Conservation (phyloP, 2,113 vertebrate species). For the Tachysurus vachellii region DNA sequence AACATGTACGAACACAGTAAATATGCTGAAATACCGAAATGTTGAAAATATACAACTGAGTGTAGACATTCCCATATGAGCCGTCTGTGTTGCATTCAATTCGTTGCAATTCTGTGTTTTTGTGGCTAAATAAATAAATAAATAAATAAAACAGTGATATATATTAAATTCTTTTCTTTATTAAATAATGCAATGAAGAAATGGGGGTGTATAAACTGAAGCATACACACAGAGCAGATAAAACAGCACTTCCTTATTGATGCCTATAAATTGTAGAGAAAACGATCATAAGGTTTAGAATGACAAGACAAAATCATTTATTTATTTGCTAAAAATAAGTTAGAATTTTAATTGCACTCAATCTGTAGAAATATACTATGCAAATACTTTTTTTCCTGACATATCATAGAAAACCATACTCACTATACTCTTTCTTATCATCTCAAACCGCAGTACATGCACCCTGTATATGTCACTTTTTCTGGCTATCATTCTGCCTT, state of each 20-base stretch:
- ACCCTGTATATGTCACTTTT: not conserved
- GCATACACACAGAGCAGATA: slow-evolving; percentile 4
- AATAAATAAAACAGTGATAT: too few species aligned
- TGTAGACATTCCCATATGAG: not conserved
- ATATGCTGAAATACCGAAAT: not conserved
- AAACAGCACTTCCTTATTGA: not conserved
- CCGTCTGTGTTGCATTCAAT: not conserved
- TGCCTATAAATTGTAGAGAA: not conserved
- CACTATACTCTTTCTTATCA: not conserved
- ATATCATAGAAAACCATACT: not conserved
- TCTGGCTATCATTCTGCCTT: not conserved
- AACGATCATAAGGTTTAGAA: not conserved
- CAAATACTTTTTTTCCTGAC: not conserved
- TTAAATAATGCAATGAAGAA: not conserved
- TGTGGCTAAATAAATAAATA: slow-evolving; percentile 6
- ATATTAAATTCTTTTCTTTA: not conserved
- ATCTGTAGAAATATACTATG: not conserved
- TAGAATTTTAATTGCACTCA: not conserved
- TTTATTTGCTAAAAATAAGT: not conserved
- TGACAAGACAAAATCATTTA: too few species aligned
- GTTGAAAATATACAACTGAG: not conserved
- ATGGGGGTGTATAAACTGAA: not conserved
- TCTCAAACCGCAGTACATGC: not conserved
- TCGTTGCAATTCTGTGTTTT: not conserved
- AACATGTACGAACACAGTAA: not conserved